Conservation (phyloP, 2,888 invertebrate genomes). For the Taphrorychus bicolor region DNA sequence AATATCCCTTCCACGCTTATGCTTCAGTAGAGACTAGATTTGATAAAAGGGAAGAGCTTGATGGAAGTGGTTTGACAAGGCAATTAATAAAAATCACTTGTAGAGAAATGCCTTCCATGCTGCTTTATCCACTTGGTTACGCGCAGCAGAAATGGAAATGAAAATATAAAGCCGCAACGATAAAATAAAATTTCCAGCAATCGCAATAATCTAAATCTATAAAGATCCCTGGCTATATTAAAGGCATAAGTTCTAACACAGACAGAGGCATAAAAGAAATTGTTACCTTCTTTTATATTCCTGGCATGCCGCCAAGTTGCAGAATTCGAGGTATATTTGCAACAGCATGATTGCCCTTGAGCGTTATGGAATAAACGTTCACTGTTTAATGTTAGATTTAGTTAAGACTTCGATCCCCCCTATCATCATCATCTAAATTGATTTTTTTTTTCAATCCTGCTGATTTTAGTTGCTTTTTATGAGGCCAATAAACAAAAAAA, state of each 20-base stretch:
- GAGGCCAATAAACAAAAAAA: no score
- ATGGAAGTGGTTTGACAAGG: no score
- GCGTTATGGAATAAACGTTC: background rate
- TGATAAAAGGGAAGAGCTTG: no score
- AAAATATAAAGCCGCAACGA: background rate
- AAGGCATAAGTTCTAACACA: conserved; percentile 8
- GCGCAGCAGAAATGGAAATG: no score
- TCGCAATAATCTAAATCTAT: conserved; percentile 8
- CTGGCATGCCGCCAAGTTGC: conserved; percentile 8
- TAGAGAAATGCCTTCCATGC: no score
- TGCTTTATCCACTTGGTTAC: no score
- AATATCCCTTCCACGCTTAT: no score
- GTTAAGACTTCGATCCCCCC: background rate
- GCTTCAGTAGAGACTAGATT: no score
- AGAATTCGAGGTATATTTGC: conserved; percentile 1
- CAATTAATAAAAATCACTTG: no score
- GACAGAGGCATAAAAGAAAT: background rate
- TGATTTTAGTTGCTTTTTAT: no score
- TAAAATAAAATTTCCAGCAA: background rate
- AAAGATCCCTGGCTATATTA: background rate
- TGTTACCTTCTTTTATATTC: conserved; percentile 12
- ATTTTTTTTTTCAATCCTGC: no score
- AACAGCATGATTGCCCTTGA: background rate
- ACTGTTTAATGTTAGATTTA: background rate
- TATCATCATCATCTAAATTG: no score